These are phyloP conservation scores for Chymomyza caudatula DNA, from an alignment of 2,888 invertebrate species.

Conservation along the genomic window DNA sequence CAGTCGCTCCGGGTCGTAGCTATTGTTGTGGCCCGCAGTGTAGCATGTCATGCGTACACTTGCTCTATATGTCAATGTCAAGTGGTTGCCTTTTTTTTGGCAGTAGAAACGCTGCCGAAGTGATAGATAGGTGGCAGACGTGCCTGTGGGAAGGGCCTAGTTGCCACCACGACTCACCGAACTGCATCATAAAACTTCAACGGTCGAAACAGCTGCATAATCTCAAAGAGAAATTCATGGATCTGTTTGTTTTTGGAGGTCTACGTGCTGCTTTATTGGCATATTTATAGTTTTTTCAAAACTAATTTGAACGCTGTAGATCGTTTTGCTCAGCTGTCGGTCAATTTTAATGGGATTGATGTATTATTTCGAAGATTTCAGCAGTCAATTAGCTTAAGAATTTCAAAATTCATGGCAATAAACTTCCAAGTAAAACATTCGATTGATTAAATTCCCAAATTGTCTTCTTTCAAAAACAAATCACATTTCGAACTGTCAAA, in stretches of 20 bases:
- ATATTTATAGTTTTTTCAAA: not conserved
- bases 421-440: not conserved
- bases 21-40: not conserved
- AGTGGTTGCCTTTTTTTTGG: constrained; percentile 9
- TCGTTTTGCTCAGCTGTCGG: too few species aligned
- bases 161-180: not conserved
- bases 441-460: too few species aligned
- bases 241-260: not conserved
- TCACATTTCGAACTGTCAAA: too few species aligned
- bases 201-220: not conserved
- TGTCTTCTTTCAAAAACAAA: too few species aligned
- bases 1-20: not conserved
- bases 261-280: not conserved
- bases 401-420: not conserved
- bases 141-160: not conserved
- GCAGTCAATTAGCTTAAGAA: not conserved
- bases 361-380: not conserved
- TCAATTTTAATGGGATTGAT: not conserved
- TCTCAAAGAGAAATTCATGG: not conserved
- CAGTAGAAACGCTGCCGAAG: not conserved
- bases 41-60: constrained; percentile 57
- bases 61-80: constrained; percentile 66
- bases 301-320: not conserved
- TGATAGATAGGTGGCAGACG: not conserved
- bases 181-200: not conserved